Base-by-base conservation (phyloP, 2,888 invertebrate species). In the Lasioglossum zephyrum region DNA sequence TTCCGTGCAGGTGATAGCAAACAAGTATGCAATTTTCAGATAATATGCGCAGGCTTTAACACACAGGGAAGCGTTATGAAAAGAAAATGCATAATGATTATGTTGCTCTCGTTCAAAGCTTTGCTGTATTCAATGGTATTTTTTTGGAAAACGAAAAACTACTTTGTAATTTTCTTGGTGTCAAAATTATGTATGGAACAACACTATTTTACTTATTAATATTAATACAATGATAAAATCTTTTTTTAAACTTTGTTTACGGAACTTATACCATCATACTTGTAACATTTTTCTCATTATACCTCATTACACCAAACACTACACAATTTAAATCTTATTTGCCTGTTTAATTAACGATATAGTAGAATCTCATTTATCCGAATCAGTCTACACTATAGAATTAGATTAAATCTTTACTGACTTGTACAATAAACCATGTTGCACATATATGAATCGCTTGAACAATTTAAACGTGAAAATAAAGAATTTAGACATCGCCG, bases 31-130 rank as follows among this genome's bases (percentile, higher is more conserved):
- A 60, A 60, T 60, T 60, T 60, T 26, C n/a, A 13, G 57, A 60
- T 4, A 60, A 60, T 13, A 13, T 60, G 13, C 57, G 11, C 57
- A 26, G 4, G 26, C 26, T 60, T 60, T 60, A 60, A 26, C 11
- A 26, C 57, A 60, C 57, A 60, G 57, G 57, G n/a, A 60, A 26
- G 26, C 13, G 22, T 26, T 26, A 26, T 13, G 57, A 60, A 60
- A 60, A 60, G 57, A 60, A 60, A 60, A 26, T n/a, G 26, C n/a
- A 57, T n/a, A 57, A 57, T 57, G 57, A 57, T 57, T 26, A 57
- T 57, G 11, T 13, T 60, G 57, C 1, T 13, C 4, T 26, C 4
- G 26, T 60, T 26, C 57, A 26, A 26, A 22, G 26, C 26, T 60
- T 11, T 26, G 26, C 11, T 4, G 11, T 26, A 4, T 60, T 11